Conservation (phyloP, 1,140 invertebrate species). For the Drosophila sulfurigaster region DNA sequence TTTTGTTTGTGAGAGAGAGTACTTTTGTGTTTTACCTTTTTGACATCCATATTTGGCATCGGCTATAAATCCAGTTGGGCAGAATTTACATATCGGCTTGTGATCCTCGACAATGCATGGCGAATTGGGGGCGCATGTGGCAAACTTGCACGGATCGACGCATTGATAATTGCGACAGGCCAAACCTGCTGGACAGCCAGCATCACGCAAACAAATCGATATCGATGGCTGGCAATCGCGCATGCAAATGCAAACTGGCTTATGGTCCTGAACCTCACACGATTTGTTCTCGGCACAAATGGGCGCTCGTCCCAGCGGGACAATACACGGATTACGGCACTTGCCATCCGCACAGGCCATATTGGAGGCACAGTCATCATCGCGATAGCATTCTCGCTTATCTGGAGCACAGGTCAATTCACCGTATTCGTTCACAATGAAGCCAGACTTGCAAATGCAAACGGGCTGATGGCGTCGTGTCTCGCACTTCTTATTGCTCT, state of each 20-base stretch:
- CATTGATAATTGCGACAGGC: conserved; percentile 95
- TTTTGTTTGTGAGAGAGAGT: conserved; percentile 68
- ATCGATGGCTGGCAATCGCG: conserved; percentile 94
- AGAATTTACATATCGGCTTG: conserved; percentile 97
- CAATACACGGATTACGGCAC: conserved; percentile 94
- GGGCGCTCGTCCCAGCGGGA: conserved; percentile 86
- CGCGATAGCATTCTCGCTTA: conserved; percentile 90
- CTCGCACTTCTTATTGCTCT: conserved; percentile 93
- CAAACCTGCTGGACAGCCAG: conserved; percentile 92
- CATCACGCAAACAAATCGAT: conserved; percentile 94
- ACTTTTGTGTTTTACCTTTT: conserved; percentile 90
- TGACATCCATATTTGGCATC: conserved; percentile 96
- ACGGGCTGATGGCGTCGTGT: conserved; percentile 93
- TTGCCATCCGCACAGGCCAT: conserved; percentile 92
- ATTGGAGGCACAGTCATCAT: conserved; percentile 94
- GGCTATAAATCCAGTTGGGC: conserved; percentile 94
- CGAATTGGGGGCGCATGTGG: conserved; percentile 91
- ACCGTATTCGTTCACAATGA: conserved; percentile 93
- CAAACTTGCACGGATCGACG: conserved; percentile 93
- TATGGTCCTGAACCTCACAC: conserved; percentile 94
- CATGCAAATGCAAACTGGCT: conserved; percentile 93
- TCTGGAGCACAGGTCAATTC: conserved; percentile 93
- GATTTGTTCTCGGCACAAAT: conserved; percentile 92
- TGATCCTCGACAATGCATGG: conserved; percentile 97
- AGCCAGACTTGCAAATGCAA: conserved; percentile 95